A percentile compares a stretch with the other conserved stretches of the same genome.
Evolutionary conservation across 2,888 invertebrate genomes (phyloP).

Genomic region (Thumatha senex): DNA sequence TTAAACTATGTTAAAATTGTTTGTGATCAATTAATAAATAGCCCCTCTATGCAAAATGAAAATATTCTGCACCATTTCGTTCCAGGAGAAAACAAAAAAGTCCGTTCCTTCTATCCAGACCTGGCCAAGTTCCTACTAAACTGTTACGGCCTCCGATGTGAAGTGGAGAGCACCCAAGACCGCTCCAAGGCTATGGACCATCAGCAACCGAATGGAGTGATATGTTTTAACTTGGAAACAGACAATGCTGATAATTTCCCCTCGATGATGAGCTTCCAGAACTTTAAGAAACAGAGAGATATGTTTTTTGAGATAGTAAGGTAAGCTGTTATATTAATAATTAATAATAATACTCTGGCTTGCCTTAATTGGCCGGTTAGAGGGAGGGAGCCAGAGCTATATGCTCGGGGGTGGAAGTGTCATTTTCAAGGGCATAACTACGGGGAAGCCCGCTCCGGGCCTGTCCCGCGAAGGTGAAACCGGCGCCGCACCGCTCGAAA

Average conservation of each 20-base stretch:
- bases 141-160: constrained; percentile 67
- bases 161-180: constrained; percentile 48
- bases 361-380: too few relatives aligned
- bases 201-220: constrained; percentile 82
- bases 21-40: too few relatives aligned
- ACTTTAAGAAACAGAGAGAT: constrained; percentile 93
- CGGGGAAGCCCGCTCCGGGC: too few relatives aligned
- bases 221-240: constrained; percentile 93
- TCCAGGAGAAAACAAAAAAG: constrained; percentile 85
- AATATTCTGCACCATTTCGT: too few relatives aligned
- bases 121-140: constrained; percentile 74
- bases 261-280: constrained; percentile 86
- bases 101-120: constrained; percentile 83
- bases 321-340: constrained; percentile 2
- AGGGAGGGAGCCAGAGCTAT: too few relatives aligned
- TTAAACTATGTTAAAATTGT: too few relatives aligned
- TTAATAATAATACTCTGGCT: too few relatives aligned
- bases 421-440: too few relatives aligned
- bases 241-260: constrained; percentile 94
- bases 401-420: too few relatives aligned
- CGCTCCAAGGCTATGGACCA: constrained; percentile 1
- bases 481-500: too few relatives aligned
- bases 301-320: constrained; percentile 90
- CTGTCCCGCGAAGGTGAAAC: too few relatives aligned
- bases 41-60: too few relatives aligned